Conservation (phyloP, 2,888 invertebrate genomes). For the Epistrophe eligans region DNA sequence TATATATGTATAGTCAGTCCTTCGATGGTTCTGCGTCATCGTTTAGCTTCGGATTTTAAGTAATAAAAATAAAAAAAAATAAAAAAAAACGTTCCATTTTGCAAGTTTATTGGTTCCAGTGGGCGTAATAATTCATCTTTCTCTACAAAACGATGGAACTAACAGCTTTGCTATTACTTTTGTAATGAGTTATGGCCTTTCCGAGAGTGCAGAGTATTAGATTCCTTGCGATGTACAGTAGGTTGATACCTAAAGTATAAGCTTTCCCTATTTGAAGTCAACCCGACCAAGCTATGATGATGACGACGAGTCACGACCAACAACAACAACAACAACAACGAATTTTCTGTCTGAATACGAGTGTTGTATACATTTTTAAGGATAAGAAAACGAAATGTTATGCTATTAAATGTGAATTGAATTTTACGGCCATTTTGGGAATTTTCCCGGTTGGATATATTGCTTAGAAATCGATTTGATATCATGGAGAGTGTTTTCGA, state of each 20-base stretch:
- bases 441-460: constrained; percentile 27
- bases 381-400: constrained; percentile 34
- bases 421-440: constrained; percentile 73
- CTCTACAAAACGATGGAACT: constrained; percentile 74
- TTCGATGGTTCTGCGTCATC: not conserved
- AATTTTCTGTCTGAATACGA: not conserved
- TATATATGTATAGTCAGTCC: not conserved
- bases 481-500: not conserved
- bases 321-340: too few relatives aligned
- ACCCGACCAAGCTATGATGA: not conserved
- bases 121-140: constrained; percentile 73
- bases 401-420: constrained; percentile 69
- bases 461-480: constrained; percentile 47
- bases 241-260: not conserved
- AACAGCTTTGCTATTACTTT: constrained; percentile 74
- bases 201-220: constrained; percentile 34
- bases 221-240: not conserved
- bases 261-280: constrained; percentile 37
- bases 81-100: constrained; percentile 62
- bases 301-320: too few relatives aligned
- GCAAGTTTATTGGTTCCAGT: constrained; percentile 75
- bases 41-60: constrained; percentile 54
- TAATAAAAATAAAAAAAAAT: constrained; percentile 58
- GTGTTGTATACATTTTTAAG: not conserved
- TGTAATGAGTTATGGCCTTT: constrained; percentile 71